Evolutionary conservation across 2,113 vertebrate genomes (phyloP), one percentile per base, ranked within the genome.

Genomic region (Cettia cetti): DNA sequence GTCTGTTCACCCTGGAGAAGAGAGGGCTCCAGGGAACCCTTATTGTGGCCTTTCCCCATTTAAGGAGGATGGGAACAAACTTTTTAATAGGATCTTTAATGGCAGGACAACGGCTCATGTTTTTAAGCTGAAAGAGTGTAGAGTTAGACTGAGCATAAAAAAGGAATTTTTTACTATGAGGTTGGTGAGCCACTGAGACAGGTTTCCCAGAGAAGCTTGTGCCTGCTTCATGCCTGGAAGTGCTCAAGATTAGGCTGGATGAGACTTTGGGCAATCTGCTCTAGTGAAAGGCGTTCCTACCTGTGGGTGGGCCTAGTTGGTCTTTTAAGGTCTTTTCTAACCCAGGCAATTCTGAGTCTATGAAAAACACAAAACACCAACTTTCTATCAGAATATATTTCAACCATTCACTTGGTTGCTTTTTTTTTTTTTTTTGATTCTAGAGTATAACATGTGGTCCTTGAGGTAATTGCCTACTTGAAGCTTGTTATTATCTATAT

Each of bases 341-440:
- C 2, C 0, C 27, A 49, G 57, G 10, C 7, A 9, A 10, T 57
- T 70, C 60, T 57, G 17, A 80, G 22, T 76, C 9, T 69, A 22
- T 57, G 20, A 39, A 47, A 63, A 71, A 75, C 39, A 75, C 6
- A 37, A 2, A 0, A 0, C 1, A 3, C 2, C 7, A 33, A 17
- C 2, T 63, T 87, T 24, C 23, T 56, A 11, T 76, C 76, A 82
- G 15, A 79, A 88, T 82, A 42, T 18, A 61, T n/a, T 80, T 82
- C 50, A 92, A 31, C 26, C 18, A 14, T 82, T 93, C 52, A 63
- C 17, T 84, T 69, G 11, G 4, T 53, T 86, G n/a, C 14, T 39
- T 2, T 30, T 69, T 82, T 70, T 86, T n/a, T n/a, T n/a, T n/a
- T 85, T 85, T 86, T 57, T 76, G 0, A 76, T 70, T 74, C 4